Conservation (phyloP, 1,140 invertebrate species). For the Cotesia glomerata region DNA sequence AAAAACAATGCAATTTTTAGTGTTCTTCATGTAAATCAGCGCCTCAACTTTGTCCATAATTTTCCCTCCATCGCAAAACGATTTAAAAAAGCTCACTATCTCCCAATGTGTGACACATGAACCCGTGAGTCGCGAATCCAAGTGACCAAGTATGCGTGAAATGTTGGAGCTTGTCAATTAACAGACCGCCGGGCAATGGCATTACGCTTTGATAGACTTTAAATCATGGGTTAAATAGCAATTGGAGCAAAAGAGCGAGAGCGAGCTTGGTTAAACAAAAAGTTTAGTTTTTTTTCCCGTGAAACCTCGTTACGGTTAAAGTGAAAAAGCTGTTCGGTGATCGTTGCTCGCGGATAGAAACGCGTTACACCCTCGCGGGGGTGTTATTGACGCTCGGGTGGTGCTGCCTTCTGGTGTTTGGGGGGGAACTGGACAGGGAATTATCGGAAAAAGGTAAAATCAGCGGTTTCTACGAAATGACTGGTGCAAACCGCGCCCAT, state of each 20-base stretch:
- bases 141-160: no score
- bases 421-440: background rate
- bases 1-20: no score
- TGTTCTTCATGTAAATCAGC: no score
- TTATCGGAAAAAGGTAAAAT: conserved; percentile 27
- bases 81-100: no score
- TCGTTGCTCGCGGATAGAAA: background rate
- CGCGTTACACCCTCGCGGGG: background rate
- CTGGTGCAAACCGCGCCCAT: conserved; percentile 24
- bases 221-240: no score
- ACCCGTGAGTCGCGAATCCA: no score
- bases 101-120: no score
- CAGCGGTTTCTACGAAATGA: conserved; percentile 29
- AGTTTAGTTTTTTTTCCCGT: background rate
- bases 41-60: no score
- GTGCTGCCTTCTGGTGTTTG: background rate
- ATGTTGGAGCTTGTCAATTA: no score
- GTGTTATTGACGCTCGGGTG: background rate
- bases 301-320: conserved; percentile 21
- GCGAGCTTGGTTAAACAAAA: background rate
- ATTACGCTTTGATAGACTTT: no score
- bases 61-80: no score
- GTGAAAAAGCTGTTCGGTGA: conserved; percentile 6
- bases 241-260: background rate
- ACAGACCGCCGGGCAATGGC: no score